These are phyloP conservation scores for Desmophyllum pertusum DNA, from an alignment of 92 coral and sea anemone species.

Conservation along the genomic window DNA sequence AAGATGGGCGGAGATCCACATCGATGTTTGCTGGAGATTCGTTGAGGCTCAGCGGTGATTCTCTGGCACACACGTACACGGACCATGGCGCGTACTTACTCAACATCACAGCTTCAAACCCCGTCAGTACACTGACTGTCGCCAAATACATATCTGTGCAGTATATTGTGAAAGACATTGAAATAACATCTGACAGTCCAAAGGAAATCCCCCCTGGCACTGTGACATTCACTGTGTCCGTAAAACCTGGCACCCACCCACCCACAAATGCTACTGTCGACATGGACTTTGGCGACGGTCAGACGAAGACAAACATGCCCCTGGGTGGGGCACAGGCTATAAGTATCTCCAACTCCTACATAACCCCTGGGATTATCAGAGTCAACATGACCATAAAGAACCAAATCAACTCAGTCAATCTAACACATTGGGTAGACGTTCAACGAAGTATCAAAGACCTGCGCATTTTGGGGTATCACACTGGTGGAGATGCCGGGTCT, in stretches of 20 bases:
- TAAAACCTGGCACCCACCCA: constrained; percentile 55
- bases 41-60: constrained; percentile 22
- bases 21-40: constrained; percentile 47
- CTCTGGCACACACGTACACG: constrained; percentile 43
- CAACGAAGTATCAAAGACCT: constrained; percentile 75
- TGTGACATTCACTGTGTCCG: constrained; percentile 54
- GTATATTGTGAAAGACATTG: constrained; percentile 49
- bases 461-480: constrained; percentile 49
- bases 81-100: constrained; percentile 62
- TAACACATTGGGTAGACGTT: constrained; percentile 67
- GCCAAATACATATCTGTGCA: constrained; percentile 44
- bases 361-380: constrained; percentile 47
- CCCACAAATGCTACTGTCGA: constrained; percentile 88
- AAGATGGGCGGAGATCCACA: constrained; percentile 46
- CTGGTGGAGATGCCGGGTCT: constrained; percentile 69
- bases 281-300: constrained; percentile 59
- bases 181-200: constrained; percentile 67
- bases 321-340: constrained; percentile 37
- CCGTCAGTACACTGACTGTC: constrained; percentile 47
- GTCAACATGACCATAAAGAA: constrained; percentile 65
- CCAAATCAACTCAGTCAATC: constrained; percentile 50
- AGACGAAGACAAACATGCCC: not conserved
- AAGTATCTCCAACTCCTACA: constrained; percentile 44
- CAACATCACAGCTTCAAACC: constrained; percentile 50
- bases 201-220: constrained; percentile 74